These are phyloP conservation scores for Eulacestoma nigropectus DNA, from an alignment of 2,113 vertebrate genomes.

Conservation along the genomic window DNA sequence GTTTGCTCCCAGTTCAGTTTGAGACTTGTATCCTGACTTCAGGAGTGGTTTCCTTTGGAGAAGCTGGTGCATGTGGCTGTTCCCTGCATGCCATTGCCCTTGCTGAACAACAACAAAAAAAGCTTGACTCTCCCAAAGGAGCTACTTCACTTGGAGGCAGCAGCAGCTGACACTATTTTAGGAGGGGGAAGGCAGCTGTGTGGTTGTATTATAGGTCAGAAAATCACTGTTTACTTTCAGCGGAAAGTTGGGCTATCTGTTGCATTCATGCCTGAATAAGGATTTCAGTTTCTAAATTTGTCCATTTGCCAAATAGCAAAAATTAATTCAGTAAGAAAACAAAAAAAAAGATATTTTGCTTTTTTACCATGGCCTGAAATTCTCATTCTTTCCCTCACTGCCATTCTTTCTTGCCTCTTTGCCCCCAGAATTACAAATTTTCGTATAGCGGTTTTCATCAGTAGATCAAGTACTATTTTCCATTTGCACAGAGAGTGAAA, in stretches of 20 bases:
- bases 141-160: background rate
- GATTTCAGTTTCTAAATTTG: background rate
- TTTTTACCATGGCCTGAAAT: background rate
- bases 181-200: background rate
- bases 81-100: background rate
- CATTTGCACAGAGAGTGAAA: background rate
- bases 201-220: background rate
- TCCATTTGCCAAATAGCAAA: background rate
- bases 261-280: background rate
- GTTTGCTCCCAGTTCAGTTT: accelerated
- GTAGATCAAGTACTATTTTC: background rate
- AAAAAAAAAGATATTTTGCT: background rate
- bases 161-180: background rate
- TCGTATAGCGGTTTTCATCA: accelerated
- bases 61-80: background rate
- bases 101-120: background rate
- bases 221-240: background rate
- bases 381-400: background rate
- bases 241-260: background rate
- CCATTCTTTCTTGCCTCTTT: background rate
- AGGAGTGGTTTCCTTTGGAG: background rate
- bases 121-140: background rate
- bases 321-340: background rate
- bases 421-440: background rate
- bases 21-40: background rate